Conservation (phyloP, 30 jellyfish, hydroid and myxozoan genomes). For the Phacellophora camtschatica region DNA sequence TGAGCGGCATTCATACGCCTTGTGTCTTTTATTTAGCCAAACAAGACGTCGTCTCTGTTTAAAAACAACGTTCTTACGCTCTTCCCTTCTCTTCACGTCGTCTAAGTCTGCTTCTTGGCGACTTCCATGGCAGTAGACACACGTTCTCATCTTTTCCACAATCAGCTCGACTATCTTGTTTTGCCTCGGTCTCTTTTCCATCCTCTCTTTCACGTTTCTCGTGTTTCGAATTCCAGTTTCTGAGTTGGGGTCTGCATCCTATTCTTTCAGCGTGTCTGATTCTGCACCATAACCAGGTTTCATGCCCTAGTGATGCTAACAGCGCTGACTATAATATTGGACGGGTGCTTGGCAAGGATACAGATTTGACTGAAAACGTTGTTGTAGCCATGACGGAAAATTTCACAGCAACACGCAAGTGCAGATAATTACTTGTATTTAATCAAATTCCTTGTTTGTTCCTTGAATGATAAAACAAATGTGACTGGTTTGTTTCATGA, state of each 20-base stretch:
- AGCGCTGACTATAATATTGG: too few species aligned
- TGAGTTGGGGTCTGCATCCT: too few species aligned
- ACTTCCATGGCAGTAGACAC: background rate
- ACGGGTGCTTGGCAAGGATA: background rate
- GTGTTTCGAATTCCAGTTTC: too few species aligned
- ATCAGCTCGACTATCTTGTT: too few species aligned
- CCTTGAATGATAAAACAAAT: too few species aligned
- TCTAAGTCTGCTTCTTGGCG: background rate
- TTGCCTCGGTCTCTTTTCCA: too few species aligned
- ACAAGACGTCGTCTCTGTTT: background rate
- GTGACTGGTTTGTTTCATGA: background rate
- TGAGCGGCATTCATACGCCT: background rate
- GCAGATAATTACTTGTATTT: background rate
- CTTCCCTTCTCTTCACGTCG: background rate
- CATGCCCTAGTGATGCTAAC: too few species aligned
- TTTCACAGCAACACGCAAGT: background rate
- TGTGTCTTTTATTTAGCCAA: background rate
- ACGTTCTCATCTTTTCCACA: too few species aligned
- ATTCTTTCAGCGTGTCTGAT: too few species aligned
- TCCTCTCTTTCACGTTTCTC: too few species aligned
- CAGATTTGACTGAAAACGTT: background rate
- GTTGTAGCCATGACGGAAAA: background rate
- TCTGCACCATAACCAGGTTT: too few species aligned
- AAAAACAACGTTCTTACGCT: background rate
- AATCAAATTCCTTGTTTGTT: background rate